These are phyloP conservation scores for Chauna torquata DNA, from an alignment of 2,113 vertebrate genomes.

Conservation along the genomic window DNA sequence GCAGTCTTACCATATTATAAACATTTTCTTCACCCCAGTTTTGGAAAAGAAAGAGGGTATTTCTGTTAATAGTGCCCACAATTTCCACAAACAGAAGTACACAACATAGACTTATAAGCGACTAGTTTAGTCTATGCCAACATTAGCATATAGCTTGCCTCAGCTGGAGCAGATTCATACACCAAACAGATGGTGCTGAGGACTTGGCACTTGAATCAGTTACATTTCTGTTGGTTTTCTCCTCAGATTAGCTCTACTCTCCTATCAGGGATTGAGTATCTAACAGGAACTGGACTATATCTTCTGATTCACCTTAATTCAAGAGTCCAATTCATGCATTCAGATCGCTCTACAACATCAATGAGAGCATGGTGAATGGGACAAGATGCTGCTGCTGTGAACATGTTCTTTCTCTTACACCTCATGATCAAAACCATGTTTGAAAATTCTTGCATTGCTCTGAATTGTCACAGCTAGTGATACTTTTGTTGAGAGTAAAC, in stretches of 20 bases:
- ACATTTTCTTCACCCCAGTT: not conserved
- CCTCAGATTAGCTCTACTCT: not conserved
- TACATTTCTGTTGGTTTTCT: not conserved
- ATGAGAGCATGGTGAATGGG: not conserved
- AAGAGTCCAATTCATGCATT: not conserved
- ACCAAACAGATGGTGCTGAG: conserved; percentile 5
- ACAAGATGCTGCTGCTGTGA: not conserved
- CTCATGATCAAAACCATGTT: not conserved
- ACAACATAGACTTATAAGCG: not conserved
- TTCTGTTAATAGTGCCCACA: not conserved
- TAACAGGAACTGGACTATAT: not conserved
- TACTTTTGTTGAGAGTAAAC: not conserved
- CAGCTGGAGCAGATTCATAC: not conserved
- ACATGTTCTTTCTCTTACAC: not conserved
- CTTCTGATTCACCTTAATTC: conserved; percentile 3
- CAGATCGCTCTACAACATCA: not conserved
- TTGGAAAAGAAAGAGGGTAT: not conserved
- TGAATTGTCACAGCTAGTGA: not conserved
- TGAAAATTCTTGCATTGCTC: not conserved
- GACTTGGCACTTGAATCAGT: not conserved
- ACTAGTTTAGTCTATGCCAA: not conserved
- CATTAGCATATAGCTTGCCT: not conserved
- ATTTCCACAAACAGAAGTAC: not conserved
- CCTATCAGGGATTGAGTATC: not conserved
- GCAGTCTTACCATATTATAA: not conserved